Percentiles rank a stretch among this genome's conserved stretches.
These are phyloP conservation scores for Drosophila limbata DNA, from an alignment of 2,888 invertebrate species.

Conservation along the genomic window DNA sequence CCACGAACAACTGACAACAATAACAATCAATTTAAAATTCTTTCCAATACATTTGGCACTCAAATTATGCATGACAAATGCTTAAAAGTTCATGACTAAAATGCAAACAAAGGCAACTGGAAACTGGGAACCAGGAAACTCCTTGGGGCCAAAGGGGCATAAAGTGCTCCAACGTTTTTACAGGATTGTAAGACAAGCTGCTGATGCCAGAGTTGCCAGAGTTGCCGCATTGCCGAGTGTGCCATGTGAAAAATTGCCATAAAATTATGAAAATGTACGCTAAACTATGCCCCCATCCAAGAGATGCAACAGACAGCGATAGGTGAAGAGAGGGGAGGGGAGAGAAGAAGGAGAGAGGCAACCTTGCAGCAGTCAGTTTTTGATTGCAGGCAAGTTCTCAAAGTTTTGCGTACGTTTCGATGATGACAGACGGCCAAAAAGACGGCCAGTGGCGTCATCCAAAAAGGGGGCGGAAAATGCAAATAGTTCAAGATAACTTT, in stretches of 20 bases:
- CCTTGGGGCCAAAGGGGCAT: background rate
- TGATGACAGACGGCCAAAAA: conserved; percentile 33
- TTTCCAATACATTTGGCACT: conserved; percentile 81
- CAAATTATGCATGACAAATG: conserved; percentile 83
- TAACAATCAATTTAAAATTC: conserved; percentile 82
- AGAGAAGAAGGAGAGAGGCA: background rate
- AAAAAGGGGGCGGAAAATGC: background rate
- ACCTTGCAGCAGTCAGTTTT: conserved; percentile 27
- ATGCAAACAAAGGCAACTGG: conserved; percentile 62
- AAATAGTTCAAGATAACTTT: background rate
- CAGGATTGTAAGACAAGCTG: conserved; percentile 51
- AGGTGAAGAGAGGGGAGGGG: background rate
- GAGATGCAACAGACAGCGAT: background rate
- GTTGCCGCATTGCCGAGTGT: conserved; percentile 49
- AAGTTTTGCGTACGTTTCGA: conserved; percentile 43
- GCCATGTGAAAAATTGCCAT: conserved; percentile 78
- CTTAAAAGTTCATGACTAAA: conserved; percentile 80
- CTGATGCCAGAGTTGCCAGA: conserved; percentile 20
- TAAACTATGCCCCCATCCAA: conserved; percentile 53
- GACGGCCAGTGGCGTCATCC: conserved; percentile 13
- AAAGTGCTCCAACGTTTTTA: conserved; percentile 15
- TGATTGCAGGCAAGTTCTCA: conserved; percentile 39
- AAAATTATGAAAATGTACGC: conserved; percentile 74
- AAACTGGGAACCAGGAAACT: background rate
- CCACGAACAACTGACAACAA: conserved; percentile 51